Conservation (phyloP, 2,113 vertebrate species). For the Chloropsis hardwickii region DNA sequence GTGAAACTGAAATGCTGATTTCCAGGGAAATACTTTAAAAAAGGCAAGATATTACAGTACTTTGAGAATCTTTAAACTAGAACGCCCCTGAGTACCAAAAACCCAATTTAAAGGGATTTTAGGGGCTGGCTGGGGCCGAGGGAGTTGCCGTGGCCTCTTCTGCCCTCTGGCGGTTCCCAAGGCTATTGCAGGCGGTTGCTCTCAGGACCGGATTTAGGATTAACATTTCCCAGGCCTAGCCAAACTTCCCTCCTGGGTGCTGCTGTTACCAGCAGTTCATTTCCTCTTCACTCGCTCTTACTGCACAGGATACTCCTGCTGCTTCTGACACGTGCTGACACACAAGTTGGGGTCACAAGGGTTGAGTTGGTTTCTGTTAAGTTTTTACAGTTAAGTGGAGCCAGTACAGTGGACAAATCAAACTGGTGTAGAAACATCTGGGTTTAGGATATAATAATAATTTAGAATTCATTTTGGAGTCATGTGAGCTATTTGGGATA, state of each 20-base stretch:
- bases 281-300: rapidly evolving
- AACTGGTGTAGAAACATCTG: not conserved
- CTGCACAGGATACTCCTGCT: not conserved
- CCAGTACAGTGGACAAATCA: not conserved
- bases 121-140: rapidly evolving
- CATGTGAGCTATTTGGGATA: not conserved
- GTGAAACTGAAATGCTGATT: not conserved
- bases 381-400: not conserved
- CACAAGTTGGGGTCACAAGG: not conserved
- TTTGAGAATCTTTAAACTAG: not conserved
- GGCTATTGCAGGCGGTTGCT: not conserved
- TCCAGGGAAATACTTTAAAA: not conserved
- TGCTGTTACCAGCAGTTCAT: rapidly evolving
- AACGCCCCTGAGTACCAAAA: not conserved
- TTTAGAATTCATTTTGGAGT: not conserved
- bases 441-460: not conserved
- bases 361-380: not conserved
- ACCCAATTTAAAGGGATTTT: not conserved
- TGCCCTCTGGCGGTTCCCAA: conserved; percentile 33
- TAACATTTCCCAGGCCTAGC: rapidly evolving
- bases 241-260: not conserved
- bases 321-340: not conserved
- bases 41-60: not conserved
- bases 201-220: rapidly evolving
- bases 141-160: not conserved